Evolutionary conservation across 2,113 vertebrate species (phyloP).

Genomic region (Erpornis zantholeuca): DNA sequence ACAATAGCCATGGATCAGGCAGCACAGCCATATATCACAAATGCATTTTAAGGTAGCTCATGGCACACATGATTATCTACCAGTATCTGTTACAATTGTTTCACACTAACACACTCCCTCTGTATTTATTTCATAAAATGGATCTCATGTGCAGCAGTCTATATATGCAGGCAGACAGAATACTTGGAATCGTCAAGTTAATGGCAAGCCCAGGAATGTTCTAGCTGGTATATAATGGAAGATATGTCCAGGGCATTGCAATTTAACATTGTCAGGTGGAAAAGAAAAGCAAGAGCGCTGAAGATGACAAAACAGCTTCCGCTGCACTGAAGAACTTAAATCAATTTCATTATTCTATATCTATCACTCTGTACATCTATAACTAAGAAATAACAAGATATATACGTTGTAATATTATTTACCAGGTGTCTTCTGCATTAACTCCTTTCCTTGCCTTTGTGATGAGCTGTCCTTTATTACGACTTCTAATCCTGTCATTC

Average conservation of each 20-base stretch:
- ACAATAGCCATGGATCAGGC: background rate
- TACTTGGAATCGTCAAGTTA: background rate
- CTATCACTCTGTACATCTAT: background rate
- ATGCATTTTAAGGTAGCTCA: background rate
- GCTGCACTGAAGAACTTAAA: background rate
- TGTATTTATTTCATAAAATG: background rate
- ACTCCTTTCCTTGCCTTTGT: background rate
- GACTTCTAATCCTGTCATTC: background rate
- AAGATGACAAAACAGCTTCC: background rate
- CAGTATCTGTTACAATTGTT: background rate
- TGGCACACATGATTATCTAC: background rate
- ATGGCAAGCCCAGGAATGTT: background rate
- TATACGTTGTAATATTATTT: background rate
- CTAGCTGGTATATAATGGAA: background rate
- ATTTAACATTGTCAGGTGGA: background rate
- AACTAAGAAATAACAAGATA: constrained; percentile 10
- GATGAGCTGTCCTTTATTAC: background rate
- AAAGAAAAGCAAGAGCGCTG: background rate
- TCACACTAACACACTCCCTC: background rate
- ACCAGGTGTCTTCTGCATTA: background rate
- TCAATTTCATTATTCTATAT: background rate
- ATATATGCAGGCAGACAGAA: background rate
- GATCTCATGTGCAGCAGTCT: background rate
- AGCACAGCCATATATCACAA: background rate
- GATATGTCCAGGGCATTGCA: background rate